Percentiles rank a stretch among this genome's conserved stretches.
Conservation (phyloP, 2,113 vertebrate genomes). For the Verasper variegatus region DNA sequence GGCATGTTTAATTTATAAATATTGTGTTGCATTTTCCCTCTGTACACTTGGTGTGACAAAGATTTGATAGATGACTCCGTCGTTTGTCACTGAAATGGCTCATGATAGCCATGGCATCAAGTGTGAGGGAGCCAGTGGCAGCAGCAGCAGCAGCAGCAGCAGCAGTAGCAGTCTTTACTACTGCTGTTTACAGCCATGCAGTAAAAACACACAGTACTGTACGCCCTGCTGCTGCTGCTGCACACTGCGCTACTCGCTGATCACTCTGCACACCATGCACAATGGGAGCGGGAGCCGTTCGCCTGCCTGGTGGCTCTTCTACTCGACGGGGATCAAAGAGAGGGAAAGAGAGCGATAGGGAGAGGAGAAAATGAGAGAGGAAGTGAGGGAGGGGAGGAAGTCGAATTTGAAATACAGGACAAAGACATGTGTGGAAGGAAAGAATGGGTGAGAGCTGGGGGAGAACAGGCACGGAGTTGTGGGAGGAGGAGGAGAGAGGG, state of each 20-base stretch:
- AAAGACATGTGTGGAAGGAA: conserved; percentile 37
- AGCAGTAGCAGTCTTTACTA: conserved; percentile 46
- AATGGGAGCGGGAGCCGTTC: conserved; percentile 58
- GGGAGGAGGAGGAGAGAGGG: conserved; percentile 1
- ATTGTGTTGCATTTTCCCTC: conserved; percentile 31
- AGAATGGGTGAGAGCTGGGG: conserved; percentile 25
- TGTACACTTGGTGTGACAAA: conserved; percentile 4
- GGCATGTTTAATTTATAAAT: conserved; percentile 58
- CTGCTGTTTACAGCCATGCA: conserved; percentile 71
- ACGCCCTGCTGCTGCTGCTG: conserved; percentile 60
- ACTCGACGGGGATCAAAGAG: conserved; percentile 69
- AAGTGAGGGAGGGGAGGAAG: conserved; percentile 60
- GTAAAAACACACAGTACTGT: conserved; percentile 58
- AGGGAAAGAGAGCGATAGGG: conserved; percentile 42
- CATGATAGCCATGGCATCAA: conserved; percentile 53
- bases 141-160: conserved; percentile 11
- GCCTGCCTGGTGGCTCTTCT: conserved; percentile 66
- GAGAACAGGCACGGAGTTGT: conserved; percentile 17
- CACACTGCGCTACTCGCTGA: conserved; percentile 62
- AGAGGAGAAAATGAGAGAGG: conserved; percentile 44
- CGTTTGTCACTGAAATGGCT: conserved; percentile 59
- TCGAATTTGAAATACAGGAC: conserved; percentile 45
- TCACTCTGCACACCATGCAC: conserved; percentile 68
- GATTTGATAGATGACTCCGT: conserved; percentile 59
- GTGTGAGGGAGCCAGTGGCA: conserved; percentile 12